Evolutionary conservation across 2,113 vertebrate genomes (phyloP).

Genomic region (Gallinago paraguaiae): DNA sequence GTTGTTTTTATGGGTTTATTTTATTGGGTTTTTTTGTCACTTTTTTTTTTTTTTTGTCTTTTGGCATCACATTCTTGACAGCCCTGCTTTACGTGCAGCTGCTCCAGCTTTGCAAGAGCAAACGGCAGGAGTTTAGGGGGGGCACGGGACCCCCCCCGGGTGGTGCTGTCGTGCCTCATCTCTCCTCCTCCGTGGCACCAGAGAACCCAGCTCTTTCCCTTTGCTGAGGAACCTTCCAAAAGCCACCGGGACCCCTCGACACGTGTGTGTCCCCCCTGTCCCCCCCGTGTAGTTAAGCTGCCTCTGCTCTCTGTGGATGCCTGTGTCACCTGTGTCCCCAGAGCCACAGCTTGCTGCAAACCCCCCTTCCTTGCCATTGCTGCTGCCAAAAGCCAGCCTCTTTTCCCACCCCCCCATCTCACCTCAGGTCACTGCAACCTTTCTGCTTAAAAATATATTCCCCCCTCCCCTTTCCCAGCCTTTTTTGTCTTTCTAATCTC

Average conservation of each 20-base stretch:
- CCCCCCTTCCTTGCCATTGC: accelerated
- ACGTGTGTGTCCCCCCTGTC: no score
- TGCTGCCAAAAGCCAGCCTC: neutral
- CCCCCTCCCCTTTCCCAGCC: neutral
- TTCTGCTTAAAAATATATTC: neutral
- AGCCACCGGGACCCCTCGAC: neutral
- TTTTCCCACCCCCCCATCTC: neutral
- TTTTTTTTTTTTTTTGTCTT: neutral
- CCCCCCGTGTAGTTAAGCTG: accelerated
- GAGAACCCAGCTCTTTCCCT: neutral
- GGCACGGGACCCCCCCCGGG: accelerated
- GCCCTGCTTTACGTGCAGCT: neutral
- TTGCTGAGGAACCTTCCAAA: accelerated
- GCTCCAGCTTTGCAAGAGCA: neutral
- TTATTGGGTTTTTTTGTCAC: no score
- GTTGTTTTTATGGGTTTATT: neutral
- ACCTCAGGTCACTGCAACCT: neutral
- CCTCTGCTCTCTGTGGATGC: accelerated
- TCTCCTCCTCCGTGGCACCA: accelerated
- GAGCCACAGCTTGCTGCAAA: accelerated
- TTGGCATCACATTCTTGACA: neutral
- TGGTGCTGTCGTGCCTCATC: accelerated
- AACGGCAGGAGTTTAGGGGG: accelerated
- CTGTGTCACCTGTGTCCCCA: accelerated
- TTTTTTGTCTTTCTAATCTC: neutral